A percentile compares a stretch with the other conserved stretches of the same genome.
Conservation (phyloP, 2,888 invertebrate genomes). For the Standfussiana lucernea region DNA sequence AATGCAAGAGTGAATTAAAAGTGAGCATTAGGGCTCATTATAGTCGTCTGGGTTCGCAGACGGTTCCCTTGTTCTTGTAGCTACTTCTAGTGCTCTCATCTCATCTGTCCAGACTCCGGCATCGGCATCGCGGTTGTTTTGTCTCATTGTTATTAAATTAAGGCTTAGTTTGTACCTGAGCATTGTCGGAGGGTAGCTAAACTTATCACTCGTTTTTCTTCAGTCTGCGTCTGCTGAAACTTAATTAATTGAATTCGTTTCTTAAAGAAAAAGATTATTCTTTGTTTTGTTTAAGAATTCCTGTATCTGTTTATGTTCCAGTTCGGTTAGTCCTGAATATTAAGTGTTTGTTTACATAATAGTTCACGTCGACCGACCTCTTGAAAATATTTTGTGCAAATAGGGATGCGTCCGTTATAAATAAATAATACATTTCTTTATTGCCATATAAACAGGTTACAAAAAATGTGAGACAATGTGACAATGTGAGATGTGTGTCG, state of each 20-base stretch:
- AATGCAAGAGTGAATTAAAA: constrained; percentile 54
- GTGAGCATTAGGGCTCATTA: constrained; percentile 44
- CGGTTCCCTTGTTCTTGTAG: neutral
- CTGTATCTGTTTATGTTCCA: neutral
- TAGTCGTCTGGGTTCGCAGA: constrained; percentile 13
- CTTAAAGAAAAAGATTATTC: constrained; percentile 1
- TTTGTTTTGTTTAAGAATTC: constrained; percentile 18
- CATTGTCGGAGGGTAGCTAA: constrained; percentile 1
- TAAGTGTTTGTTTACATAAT: neutral
- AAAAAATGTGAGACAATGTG: too few relatives aligned
- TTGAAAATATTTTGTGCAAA: neutral
- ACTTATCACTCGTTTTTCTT: constrained; percentile 25
- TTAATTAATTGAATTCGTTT: constrained; percentile 35
- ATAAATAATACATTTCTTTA: too few relatives aligned
- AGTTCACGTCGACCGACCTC: neutral
- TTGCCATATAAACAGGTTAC: too few relatives aligned
- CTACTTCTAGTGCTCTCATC: constrained; percentile 19
- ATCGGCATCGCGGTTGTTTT: constrained; percentile 14
- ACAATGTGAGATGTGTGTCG: too few relatives aligned
- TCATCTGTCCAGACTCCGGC: constrained; percentile 14
- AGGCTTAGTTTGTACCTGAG: constrained; percentile 20
- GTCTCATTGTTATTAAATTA: constrained; percentile 54
- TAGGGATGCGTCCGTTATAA: too few relatives aligned
- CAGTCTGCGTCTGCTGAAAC: neutral
- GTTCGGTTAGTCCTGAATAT: neutral